Evolutionary conservation across 2,113 vertebrate genomes (phyloP).

Genomic region (Tenrec ecaudatus): DNA sequence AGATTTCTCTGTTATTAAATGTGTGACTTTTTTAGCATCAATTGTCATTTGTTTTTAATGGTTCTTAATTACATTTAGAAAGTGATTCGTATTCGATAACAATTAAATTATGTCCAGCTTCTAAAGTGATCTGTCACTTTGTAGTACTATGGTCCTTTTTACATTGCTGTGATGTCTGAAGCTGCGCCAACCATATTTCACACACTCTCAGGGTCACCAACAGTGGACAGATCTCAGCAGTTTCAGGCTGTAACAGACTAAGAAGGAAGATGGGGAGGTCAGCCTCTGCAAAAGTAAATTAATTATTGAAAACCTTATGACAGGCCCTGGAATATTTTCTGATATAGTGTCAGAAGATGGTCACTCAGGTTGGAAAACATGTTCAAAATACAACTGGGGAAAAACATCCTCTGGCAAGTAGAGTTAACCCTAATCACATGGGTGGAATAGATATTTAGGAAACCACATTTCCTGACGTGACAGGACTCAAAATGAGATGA

Average conservation of each 20-base stretch:
- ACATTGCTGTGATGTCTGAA: too few relatives aligned
- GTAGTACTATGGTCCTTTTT: too few relatives aligned
- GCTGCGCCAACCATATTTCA: too few relatives aligned
- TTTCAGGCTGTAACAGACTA: too few relatives aligned
- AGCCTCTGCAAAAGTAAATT: too few relatives aligned
- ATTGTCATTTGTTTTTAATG: slow-evolving; percentile 23
- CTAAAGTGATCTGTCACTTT: slow-evolving; percentile 23
- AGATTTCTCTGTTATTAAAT: slow-evolving; percentile 61
- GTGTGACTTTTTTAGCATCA: slow-evolving; percentile 58
- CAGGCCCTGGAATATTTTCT: background rate
- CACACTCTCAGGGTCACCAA: too few relatives aligned
- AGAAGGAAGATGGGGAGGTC: too few relatives aligned
- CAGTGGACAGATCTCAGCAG: too few relatives aligned
- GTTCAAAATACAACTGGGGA: background rate
- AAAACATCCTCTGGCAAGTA: background rate
- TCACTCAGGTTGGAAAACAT: background rate
- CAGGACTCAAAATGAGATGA: too few relatives aligned
- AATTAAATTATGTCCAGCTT: background rate
- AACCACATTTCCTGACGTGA: too few relatives aligned
- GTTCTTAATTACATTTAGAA: slow-evolving; percentile 42
- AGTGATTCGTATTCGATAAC: slow-evolving; percentile 21
- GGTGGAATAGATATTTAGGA: too few relatives aligned
- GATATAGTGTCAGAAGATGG: background rate
- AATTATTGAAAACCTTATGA: background rate
- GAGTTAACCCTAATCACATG: too few relatives aligned